These are phyloP conservation scores for Podargus strigoides DNA, from an alignment of 2,797 vertebrate species.

Conservation along the genomic window DNA sequence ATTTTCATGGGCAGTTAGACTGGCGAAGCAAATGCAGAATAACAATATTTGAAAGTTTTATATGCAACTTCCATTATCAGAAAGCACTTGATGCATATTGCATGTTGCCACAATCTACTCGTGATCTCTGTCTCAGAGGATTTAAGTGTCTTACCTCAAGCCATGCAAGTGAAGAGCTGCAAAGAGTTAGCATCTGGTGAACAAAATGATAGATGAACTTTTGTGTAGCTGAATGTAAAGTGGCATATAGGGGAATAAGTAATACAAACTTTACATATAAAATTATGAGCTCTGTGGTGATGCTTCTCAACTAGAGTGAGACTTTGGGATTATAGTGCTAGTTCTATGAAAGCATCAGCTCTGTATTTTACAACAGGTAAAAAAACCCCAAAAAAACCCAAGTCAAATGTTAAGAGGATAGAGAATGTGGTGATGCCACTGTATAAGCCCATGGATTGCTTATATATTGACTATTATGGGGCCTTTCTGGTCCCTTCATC, in stretches of 20 bases:
- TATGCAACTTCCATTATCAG: not conserved
- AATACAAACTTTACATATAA: not conserved
- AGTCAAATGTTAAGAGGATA: not conserved
- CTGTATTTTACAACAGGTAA: not conserved
- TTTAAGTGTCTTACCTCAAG: not conserved
- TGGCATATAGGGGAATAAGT: not conserved
- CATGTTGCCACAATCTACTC: not conserved
- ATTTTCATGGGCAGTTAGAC: slow-evolving; percentile 9
- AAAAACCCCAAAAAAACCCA: accelerated
- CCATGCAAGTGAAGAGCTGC: not conserved
- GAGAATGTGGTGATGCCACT: not conserved
- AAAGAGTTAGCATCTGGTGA: not conserved
- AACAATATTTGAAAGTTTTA: not conserved
- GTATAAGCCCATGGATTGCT: not conserved
- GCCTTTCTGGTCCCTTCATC: not conserved
- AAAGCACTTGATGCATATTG: not conserved
- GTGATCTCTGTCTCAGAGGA: not conserved
- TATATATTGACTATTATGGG: not conserved
- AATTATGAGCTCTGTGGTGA: not conserved
- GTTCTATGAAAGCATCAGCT: not conserved
- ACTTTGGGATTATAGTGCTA: not conserved
- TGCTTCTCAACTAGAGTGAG: not conserved
- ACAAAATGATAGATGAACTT: not conserved
- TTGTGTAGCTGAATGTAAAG: not conserved
- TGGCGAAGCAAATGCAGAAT: not conserved